Conservation (phyloP, 2,888 invertebrate species). For the Capitulum mitella region DNA sequence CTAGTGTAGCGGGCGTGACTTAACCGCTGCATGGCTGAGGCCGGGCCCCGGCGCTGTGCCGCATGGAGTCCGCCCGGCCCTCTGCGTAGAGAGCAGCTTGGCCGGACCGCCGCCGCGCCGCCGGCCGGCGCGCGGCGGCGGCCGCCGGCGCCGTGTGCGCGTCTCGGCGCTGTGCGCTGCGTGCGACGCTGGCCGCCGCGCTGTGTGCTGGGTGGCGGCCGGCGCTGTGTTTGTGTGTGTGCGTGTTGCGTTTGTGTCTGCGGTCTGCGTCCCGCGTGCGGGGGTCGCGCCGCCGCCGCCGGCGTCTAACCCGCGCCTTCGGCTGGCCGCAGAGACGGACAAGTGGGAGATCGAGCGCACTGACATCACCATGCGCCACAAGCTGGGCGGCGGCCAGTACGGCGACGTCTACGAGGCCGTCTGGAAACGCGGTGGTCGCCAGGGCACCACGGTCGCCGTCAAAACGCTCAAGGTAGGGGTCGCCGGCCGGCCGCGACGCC, state of each 20-base stretch:
- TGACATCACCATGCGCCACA: slow-evolving; percentile 96
- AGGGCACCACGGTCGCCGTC: slow-evolving; percentile 94
- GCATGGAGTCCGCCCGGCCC: not conserved
- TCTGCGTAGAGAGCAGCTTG: too few species aligned
- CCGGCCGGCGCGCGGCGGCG: not conserved
- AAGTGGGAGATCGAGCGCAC: slow-evolving; percentile 60
- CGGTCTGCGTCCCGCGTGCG: not conserved
- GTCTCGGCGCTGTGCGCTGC: not conserved
- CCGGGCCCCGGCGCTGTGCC: not conserved
- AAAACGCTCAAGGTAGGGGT: slow-evolving; percentile 83
- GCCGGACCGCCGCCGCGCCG: not conserved
- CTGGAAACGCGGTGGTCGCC: slow-evolving; percentile 68
- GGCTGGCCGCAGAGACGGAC: slow-evolving; percentile 44
- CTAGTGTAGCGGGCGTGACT: not conserved
- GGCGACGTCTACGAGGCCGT: slow-evolving; percentile 63
- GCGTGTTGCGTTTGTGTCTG: not conserved
- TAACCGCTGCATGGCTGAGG: slow-evolving; percentile 11
- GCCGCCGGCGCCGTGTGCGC: not conserved
- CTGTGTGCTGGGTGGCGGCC: not conserved
- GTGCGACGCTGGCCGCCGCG: not conserved
- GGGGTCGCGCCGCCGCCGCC: not conserved
- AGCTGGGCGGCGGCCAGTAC: slow-evolving; percentile 80
- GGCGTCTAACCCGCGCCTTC: not conserved
- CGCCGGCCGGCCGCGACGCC: not conserved
- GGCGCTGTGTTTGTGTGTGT: not conserved